phyloP scores from a whole-genome alignment of 2,888 invertebrate species.

The Caenorhabditis sinica region DNA sequence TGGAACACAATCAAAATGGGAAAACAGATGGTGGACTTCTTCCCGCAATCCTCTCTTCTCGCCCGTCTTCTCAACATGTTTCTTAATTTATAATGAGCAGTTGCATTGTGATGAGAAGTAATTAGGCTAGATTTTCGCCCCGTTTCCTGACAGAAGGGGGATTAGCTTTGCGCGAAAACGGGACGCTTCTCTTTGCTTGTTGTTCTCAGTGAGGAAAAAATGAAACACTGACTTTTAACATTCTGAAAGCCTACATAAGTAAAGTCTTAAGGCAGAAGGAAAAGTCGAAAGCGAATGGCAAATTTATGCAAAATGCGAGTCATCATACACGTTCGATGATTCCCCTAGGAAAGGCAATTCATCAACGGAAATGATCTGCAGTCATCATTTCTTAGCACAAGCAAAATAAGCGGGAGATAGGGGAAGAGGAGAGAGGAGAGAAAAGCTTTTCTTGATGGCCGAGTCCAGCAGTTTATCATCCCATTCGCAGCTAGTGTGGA shows the following conservation, averaged over 20 bases:
- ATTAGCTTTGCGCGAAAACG: constrained; percentile 39
- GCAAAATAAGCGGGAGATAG: constrained; percentile 14
- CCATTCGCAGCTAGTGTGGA: constrained; percentile 21
- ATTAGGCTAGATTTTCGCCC: constrained; percentile 40
- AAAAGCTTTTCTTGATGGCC: constrained; percentile 7
- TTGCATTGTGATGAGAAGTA: constrained; percentile 44
- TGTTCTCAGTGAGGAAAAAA: constrained; percentile 3
- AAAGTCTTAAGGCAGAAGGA: constrained; percentile 20
- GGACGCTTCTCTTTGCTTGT: constrained; percentile 11
- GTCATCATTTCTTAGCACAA: constrained; percentile 31
- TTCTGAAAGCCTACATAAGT: constrained; percentile 45
- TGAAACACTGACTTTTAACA: constrained; percentile 24
- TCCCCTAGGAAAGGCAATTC: constrained; percentile 64
- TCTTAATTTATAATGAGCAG: constrained; percentile 51
- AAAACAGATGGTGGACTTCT: constrained; percentile 27
- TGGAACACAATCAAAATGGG: constrained; percentile 8
- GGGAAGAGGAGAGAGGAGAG: background rate
- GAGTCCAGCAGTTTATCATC: constrained; percentile 42
- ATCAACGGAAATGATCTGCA: constrained; percentile 56
- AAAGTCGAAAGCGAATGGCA: background rate
- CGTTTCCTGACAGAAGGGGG: constrained; percentile 39
- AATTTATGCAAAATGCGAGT: constrained; percentile 43
- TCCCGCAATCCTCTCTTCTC: background rate
- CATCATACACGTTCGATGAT: constrained; percentile 54
- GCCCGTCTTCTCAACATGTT: constrained; percentile 28